Evolutionary conservation across 2,113 vertebrate species (phyloP).

Genomic region (Tautogolabrus adspersus): DNA sequence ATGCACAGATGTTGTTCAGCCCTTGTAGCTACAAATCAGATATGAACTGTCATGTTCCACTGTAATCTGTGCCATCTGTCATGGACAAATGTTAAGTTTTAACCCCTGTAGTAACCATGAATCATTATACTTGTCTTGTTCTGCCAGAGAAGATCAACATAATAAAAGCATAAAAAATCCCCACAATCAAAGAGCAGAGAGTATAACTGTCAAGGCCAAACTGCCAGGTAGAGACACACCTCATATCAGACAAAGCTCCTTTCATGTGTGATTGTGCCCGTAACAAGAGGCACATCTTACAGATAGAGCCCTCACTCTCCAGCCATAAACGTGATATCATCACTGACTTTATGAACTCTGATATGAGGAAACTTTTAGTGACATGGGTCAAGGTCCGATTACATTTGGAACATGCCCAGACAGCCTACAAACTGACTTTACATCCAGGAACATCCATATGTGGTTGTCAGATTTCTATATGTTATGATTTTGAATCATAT

Average conservation of each 20-base stretch:
- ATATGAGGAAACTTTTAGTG: constrained; percentile 27
- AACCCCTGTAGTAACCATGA: not conserved
- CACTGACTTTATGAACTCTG: constrained; percentile 51
- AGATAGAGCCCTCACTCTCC: constrained; percentile 25
- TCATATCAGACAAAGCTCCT: constrained; percentile 13
- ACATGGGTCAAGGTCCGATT: constrained; percentile 62
- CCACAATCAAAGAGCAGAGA: constrained; percentile 16
- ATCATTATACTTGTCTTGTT: not conserved
- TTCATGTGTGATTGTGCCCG: constrained; percentile 11
- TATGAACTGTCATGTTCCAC: not conserved
- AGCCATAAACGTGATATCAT: constrained; percentile 68
- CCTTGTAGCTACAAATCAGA: not conserved
- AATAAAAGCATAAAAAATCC: constrained; percentile 52
- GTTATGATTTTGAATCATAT: not conserved
- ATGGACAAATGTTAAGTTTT: not conserved
- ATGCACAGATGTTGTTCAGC: not conserved
- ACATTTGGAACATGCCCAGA: not conserved
- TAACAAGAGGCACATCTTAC: constrained; percentile 10
- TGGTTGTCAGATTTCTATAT: not conserved
- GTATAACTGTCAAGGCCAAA: not conserved
- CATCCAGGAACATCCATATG: not conserved
- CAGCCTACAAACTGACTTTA: not conserved
- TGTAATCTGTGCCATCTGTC: not conserved
- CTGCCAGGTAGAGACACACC: constrained; percentile 15
- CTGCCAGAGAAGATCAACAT: constrained; percentile 29